These are phyloP conservation scores for Eulacestoma nigropectus DNA, from an alignment of 2,113 vertebrate genomes.

Conservation along the genomic window DNA sequence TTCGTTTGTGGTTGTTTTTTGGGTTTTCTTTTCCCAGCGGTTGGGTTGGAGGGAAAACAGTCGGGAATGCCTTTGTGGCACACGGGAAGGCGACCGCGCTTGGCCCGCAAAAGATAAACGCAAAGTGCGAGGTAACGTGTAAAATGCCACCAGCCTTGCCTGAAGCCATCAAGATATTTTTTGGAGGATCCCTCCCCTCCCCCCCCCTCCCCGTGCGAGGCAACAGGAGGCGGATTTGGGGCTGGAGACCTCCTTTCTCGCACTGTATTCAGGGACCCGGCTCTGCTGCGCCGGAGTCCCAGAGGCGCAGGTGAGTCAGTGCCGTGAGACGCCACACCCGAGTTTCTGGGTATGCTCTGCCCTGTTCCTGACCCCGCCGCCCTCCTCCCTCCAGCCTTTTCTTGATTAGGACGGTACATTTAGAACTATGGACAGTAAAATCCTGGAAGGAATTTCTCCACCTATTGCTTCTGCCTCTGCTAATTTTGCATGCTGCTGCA, in stretches of 20 bases:
- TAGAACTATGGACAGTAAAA: neutral
- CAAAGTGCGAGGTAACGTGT: neutral
- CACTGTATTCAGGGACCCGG: neutral
- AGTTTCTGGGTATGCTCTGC: neutral
- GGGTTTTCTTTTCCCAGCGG: neutral
- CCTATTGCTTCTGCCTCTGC: neutral
- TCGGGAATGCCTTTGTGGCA: rapidly evolving
- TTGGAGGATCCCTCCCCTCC: neutral
- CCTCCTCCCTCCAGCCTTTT: neutral
- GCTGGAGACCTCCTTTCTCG: neutral
- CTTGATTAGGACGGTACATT: neutral
- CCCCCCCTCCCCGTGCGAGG: neutral
- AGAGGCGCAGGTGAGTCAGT: neutral
- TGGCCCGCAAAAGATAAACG: neutral
- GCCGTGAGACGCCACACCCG: neutral
- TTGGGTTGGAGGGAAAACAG: neutral
- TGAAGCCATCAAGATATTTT: neutral
- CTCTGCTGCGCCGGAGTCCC: neutral
- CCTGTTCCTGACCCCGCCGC: neutral
- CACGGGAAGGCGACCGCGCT: neutral
- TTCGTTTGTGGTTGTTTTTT: neutral
- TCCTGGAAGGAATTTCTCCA: neutral
- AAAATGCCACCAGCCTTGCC: neutral
- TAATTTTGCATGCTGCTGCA: neutral
- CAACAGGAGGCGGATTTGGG: neutral